Conservation (phyloP, 2,113 vertebrate species). For the Brachionichthys hirsutus region DNA sequence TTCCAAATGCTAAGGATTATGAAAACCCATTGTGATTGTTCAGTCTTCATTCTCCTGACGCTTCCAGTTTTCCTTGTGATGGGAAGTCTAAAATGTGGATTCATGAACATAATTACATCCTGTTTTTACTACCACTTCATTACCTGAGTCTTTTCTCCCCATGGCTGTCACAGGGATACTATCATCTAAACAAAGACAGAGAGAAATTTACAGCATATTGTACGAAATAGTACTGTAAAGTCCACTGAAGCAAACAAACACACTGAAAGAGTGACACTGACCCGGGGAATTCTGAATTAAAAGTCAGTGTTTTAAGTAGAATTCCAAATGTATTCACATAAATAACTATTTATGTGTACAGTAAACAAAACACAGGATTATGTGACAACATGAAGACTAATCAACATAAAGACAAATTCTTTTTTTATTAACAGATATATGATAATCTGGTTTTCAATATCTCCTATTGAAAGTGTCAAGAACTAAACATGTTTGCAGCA, state of each 20-base stretch:
- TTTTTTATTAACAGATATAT: slow-evolving; percentile 11
- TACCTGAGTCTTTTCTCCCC: slow-evolving; percentile 98
- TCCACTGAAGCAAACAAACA: slow-evolving; percentile 65
- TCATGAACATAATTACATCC: too few relatives aligned
- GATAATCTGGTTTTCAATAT: slow-evolving; percentile 39
- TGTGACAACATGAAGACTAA: neutral
- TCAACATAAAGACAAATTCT: neutral
- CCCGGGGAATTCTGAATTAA: slow-evolving; percentile 42
- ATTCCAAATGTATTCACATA: slow-evolving; percentile 35
- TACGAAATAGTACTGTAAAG: slow-evolving; percentile 78
- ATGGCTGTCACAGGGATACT: slow-evolving; percentile 82
- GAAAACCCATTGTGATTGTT: too few relatives aligned
- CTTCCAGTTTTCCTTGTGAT: slow-evolving; percentile 27
- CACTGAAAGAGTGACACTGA: slow-evolving; percentile 30
- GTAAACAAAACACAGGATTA: neutral
- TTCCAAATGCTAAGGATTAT: neutral
- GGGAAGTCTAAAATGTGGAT: slow-evolving; percentile 5
- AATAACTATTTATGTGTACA: slow-evolving; percentile 21
- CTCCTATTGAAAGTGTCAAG: slow-evolving; percentile 24
- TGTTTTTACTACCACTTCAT: slow-evolving; percentile 45
- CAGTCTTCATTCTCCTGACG: slow-evolving; percentile 8
- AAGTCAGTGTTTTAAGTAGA: slow-evolving; percentile 25
- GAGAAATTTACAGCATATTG: slow-evolving; percentile 81
- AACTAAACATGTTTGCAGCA: slow-evolving; percentile 50
- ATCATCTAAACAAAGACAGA: slow-evolving; percentile 93